A percentile compares a stretch with the other conserved stretches of the same genome.
Evolutionary conservation across 2,888 invertebrate species (phyloP).

Genomic region (Silvanus unidentatus): DNA sequence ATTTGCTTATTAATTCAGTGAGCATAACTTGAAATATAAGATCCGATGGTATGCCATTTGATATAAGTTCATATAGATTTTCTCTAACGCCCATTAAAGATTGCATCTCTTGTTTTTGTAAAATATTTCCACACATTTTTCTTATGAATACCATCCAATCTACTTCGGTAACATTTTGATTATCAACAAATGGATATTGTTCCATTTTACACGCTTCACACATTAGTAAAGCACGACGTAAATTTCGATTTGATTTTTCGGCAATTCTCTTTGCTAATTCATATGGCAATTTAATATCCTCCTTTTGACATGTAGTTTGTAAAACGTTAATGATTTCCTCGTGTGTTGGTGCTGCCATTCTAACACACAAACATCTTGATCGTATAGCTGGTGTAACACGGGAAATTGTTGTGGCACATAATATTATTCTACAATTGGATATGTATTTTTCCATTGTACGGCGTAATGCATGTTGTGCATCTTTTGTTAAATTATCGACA

Average conservation of each 20-base stretch:
- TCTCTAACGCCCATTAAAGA: constrained; percentile 79
- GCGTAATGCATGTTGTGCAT: constrained; percentile 96
- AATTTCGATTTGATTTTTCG: constrained; percentile 75
- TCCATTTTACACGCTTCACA: constrained; percentile 90
- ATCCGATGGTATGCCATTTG: constrained; percentile 90
- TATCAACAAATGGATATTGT: constrained; percentile 73
- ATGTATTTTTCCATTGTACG: constrained; percentile 99
- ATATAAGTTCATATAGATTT: constrained; percentile 86
- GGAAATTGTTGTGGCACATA: constrained; percentile 92
- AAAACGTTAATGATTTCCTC: constrained; percentile 61
- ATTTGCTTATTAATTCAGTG: constrained; percentile 77
- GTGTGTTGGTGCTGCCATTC: constrained; percentile 83
- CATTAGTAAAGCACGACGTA: constrained; percentile 88
- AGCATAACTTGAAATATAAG: constrained; percentile 85
- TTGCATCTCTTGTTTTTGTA: constrained; percentile 73
- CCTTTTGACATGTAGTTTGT: constrained; percentile 69
- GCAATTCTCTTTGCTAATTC: constrained; percentile 75
- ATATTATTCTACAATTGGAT: constrained; percentile 85
- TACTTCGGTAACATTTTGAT: constrained; percentile 77
- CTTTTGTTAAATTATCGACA: constrained; percentile 90
- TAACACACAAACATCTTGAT: constrained; percentile 82
- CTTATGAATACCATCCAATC: constrained; percentile 90
- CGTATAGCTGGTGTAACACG: constrained; percentile 95
- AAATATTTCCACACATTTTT: constrained; percentile 65
- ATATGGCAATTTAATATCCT: constrained; percentile 69